Conservation (phyloP, 2,797 vertebrate genomes). For the Gila robusta region DNA sequence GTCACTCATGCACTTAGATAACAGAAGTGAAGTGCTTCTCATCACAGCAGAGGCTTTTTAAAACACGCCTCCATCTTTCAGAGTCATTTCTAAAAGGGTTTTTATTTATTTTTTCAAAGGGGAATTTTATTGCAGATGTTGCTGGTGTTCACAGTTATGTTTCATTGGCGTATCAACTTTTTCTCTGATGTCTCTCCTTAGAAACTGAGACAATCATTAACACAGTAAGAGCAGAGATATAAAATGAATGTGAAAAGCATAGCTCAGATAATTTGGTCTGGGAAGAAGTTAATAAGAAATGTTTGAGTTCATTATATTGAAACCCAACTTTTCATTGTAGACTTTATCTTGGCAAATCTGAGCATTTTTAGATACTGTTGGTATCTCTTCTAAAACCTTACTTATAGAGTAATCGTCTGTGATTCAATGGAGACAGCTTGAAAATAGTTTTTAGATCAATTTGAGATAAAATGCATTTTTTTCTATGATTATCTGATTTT, state of each 20-base stretch:
- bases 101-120: neutral
- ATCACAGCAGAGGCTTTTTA: slow-evolving; percentile 17
- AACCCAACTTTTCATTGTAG: neutral
- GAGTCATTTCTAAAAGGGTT: neutral
- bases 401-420: neutral
- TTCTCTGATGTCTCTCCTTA: neutral
- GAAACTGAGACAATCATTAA: slow-evolving; percentile 2
- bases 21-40: slow-evolving; percentile 10
- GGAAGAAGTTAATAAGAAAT: slow-evolving; percentile 1
- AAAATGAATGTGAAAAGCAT: neutral
- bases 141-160: neutral
- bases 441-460: neutral
- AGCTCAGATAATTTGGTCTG: neutral
- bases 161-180: neutral
- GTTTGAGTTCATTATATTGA: neutral
- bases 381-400: neutral
- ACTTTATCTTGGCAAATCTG: neutral
- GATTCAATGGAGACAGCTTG: neutral
- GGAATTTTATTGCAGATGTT: neutral
- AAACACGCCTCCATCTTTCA: neutral
- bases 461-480: neutral
- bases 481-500: neutral
- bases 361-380: neutral
- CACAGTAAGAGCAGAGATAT: neutral
- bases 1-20: slow-evolving; percentile 27